Evolutionary conservation across 2,113 vertebrate species (phyloP), one percentile per base, ranked within the genome.

Genomic region (Antechinus flavipes): DNA sequence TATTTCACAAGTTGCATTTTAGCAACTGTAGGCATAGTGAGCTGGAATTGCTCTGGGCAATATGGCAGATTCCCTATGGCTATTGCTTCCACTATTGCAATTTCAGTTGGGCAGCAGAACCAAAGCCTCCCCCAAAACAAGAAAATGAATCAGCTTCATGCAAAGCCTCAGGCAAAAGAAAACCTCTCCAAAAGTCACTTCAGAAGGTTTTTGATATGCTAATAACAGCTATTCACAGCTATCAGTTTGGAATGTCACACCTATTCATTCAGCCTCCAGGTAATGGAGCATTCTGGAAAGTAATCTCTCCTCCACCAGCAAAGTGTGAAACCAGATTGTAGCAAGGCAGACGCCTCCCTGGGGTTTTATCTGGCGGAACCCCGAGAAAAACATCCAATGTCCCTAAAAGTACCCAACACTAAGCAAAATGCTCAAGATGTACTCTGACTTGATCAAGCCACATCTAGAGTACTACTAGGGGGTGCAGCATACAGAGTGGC

Each of bases 141-240:
- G n/a, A 84, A 84, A 84, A 23, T 84, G 68, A 7, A n/a, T 84
- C 68, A 42, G n/a, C 68, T 42, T n/a, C 68, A 42, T 8, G 35
- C 68, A 92, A 95, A 94, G 56, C 2, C 91, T 16, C 4, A 93
- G 53, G 91, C 91, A 89, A 96, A 94, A 94, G 91, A 46, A 47
- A 84, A 89, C 25, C 52, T 52, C 89, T 92, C 76, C 52, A 54
- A 49, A 90, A 94, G 94, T 95, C 16, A 68, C 12, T 93, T 94
- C 35, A 90, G 27, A 53, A 54, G 58, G 89, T 47, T 95, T 95
- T 92, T 95, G 90, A 92, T 97, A 96, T 93, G 92, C 61, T 96
- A 96, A 97, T 89, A 16, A 53, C 90, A 93, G 52, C 42, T 93
- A 30, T 91, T 95, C 47, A 53, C 52, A 89, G 84, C 61, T 49